Evolutionary conservation across 2,888 invertebrate genomes (phyloP), one percentile per base, ranked within the genome.

Genomic region (Drosophila vallismaia): DNA sequence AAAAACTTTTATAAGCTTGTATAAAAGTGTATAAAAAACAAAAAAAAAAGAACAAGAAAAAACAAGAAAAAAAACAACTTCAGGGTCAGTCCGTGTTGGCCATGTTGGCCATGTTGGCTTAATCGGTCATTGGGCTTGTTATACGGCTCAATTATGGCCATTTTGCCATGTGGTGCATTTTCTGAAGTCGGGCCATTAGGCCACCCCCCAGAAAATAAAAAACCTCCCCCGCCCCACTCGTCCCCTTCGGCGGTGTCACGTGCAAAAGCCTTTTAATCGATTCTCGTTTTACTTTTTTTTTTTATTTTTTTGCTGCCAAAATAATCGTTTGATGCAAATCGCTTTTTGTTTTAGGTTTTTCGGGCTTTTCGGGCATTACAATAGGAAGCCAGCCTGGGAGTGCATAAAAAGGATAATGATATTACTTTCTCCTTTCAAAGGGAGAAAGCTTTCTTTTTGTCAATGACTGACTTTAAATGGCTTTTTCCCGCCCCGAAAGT

Each of bases 71-170:
- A 44, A 52, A 54, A n/a, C 14, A 50, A 60, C 40, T 71, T 36
- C 62, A 60, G 72, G 69, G 69, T 60, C 69, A 69, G 49, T 69
- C 71, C 28, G 6, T 28, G 28, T 6, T 28, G 28, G 72, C 69
- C 28, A 28, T 28, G 28, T 6, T 28, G 28, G 72, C 74, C 69
- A 70, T 72, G 70, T 73, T 70, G 70, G 88, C 83, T 85, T 81
- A 81, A 81, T 81, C 80, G 80, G 86, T 82, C 86, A 87, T 81
- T 81, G 80, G 80, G 88, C 80, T 87, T 85, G 86, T 87, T 81
- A 82, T 85, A 87, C 88, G 82, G 80, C 80, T 81, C 80, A 87
- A 81, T 81, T 81, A 81, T 85, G 80, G 73, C 76, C 88, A 86
- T 87, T 70, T 81, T 78, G 88, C 88, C 88, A 85, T 81, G 80